Evolutionary conservation across 1,140 invertebrate genomes (phyloP).

Genomic region (Solenopsis invicta): DNA sequence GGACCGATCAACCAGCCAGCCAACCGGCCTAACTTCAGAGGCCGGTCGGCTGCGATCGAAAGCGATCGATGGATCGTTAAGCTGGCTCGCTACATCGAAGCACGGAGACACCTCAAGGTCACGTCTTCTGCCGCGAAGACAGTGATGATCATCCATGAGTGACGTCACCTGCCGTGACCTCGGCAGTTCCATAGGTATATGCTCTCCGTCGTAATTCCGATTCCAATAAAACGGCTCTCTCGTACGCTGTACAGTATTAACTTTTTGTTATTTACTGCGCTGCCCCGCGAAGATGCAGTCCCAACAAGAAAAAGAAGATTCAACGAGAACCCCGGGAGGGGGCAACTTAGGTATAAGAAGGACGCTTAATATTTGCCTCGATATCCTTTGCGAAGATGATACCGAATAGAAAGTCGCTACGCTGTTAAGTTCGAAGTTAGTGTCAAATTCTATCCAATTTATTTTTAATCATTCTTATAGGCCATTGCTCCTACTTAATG

Average conservation of each 20-base stretch:
- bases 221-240: constrained; percentile 75
- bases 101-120: constrained; percentile 68
- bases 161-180: constrained; percentile 69
- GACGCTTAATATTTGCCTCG: not conserved
- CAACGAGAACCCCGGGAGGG: not conserved
- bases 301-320: not conserved
- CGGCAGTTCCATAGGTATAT: constrained; percentile 38
- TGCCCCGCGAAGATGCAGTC: not conserved
- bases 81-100: constrained; percentile 49
- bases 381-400: not conserved
- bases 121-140: constrained; percentile 64
- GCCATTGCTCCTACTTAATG: no score
- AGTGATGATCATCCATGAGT: constrained; percentile 65
- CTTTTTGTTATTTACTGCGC: constrained; percentile 44
- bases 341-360: not conserved
- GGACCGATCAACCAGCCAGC: not conserved
- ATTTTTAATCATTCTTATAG: no score
- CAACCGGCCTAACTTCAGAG: constrained; percentile 32
- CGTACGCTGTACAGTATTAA: constrained; percentile 23
- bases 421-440: no score
- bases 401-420: not conserved
- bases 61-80: constrained; percentile 70
- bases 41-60: constrained; percentile 44
- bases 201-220: constrained; percentile 75
- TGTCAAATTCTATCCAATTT: no score